Percentiles rank a stretch among this genome's conserved stretches.
Evolutionary conservation across 2,113 vertebrate genomes (phyloP).

Genomic region (Osmerus eperlanus): DNA sequence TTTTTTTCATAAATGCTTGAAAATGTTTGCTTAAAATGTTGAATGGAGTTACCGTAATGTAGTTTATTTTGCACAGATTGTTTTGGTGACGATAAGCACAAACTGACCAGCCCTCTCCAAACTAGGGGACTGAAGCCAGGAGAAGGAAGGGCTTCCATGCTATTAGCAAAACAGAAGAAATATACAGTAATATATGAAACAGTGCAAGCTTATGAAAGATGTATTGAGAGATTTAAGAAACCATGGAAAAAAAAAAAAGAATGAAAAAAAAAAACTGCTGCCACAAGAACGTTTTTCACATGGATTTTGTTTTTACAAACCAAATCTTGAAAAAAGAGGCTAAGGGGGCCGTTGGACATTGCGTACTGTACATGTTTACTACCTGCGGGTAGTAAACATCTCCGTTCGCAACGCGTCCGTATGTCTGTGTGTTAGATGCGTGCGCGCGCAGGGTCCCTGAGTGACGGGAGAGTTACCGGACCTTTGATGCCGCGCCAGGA

Average conservation of each 20-base stretch:
- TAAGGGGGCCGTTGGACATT: slow-evolving; percentile 5
- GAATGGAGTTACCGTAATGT: slow-evolving; percentile 62
- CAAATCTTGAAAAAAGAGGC: background rate
- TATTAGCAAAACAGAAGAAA: slow-evolving; percentile 49
- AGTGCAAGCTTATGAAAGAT: slow-evolving; percentile 40
- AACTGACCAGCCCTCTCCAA: slow-evolving; percentile 61
- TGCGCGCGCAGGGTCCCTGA: no score
- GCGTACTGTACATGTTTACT: slow-evolving; percentile 43
- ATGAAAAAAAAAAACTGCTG: slow-evolving; percentile 38
- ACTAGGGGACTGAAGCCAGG: slow-evolving; percentile 44
- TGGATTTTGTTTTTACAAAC: slow-evolving; percentile 10
- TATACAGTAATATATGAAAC: slow-evolving; percentile 41
- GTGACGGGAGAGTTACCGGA: no score
- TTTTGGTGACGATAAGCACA: slow-evolving; percentile 78
- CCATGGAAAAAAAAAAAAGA: slow-evolving; percentile 17
- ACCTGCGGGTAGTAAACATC: slow-evolving; percentile 13
- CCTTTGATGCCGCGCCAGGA: no score
- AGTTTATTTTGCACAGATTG: slow-evolving; percentile 76
- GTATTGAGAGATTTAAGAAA: slow-evolving; percentile 34
- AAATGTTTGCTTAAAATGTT: slow-evolving; percentile 60
- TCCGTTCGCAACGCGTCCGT: no score
- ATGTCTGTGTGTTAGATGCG: no score
- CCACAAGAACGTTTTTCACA: slow-evolving; percentile 17
- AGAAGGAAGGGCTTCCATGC: slow-evolving; percentile 55
- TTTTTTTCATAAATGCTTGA: slow-evolving; percentile 55